Evolutionary conservation across 2,797 vertebrate genomes (phyloP), one percentile per base, ranked within the genome.

Genomic region (Rachycentron canadum): DNA sequence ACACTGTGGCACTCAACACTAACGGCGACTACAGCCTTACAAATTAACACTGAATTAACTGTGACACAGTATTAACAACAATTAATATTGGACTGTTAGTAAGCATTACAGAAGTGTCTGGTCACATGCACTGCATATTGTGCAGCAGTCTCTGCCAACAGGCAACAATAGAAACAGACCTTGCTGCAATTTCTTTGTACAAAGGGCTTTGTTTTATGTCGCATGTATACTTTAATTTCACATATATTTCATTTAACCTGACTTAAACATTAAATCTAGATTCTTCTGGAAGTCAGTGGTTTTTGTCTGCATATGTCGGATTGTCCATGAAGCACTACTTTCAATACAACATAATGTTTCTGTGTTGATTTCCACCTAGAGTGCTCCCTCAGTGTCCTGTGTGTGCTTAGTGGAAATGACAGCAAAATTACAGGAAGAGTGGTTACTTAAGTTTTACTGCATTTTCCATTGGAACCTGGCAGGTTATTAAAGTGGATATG

Each of bases 91-190:
- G 23, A 45, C 23, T 12, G 13, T 26, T 60, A 25, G 12, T 6
- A 17, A 34, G 53, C n/a, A 53, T 56, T 40, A 30, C 21, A 67
- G 47, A 47, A 21, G 43, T 61, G 69, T 73, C 59, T 59, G 52
- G 5, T 40, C 36, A 61, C 25, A 53, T 2, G 8, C 9, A 10
- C 43, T 45, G 41, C n/a, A 28, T 9, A 34, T 8, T 23, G 36
- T 62, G 21, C 19, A 28, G 26, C 52, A 61, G 21, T 8, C 32
- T 56, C 1, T 17, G 30, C 13, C 40, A 28, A 65, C 47, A 30
- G 32, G 28, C 62, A 53, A 61, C 60, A 47, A 32, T 17, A 14
- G 32, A 49, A 66, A 28, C 14, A 30, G 26, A 74, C 45, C 56
- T 30, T 9, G 36, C 36, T 32, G 45, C 50, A 63, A 38, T 23